A percentile compares a stretch with the other conserved stretches of the same genome.
Conservation (phyloP, 2,888 invertebrate species). For the Drosophila affinis region DNA sequence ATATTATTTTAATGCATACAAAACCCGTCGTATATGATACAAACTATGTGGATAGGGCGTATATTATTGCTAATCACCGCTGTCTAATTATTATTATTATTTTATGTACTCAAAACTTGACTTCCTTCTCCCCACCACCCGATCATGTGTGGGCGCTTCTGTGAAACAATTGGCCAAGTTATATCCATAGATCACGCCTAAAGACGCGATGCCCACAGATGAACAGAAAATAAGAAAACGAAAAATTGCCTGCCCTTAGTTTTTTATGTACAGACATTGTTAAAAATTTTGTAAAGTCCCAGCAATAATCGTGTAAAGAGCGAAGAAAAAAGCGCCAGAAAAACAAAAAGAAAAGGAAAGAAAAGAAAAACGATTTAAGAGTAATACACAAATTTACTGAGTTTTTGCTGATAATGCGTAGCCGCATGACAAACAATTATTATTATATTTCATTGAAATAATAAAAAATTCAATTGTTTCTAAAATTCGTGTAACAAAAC, state of each 20-base stretch:
- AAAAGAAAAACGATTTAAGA: conserved; percentile 37
- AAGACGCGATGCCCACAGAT: conserved; percentile 52
- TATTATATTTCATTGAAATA: conserved; percentile 80
- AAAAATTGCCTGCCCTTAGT: conserved; percentile 60
- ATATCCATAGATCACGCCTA: conserved; percentile 20
- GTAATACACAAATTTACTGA: conserved; percentile 48
- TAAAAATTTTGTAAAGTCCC: conserved; percentile 64
- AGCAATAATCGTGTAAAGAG: neutral
- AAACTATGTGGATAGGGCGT: conserved; percentile 51
- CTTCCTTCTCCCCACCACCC: conserved; percentile 14
- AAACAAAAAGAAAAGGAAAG: conserved; percentile 28
- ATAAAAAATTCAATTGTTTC: conserved; percentile 78
- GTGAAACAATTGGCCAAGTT: conserved; percentile 60
- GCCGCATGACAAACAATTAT: conserved; percentile 74
- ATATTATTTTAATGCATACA: conserved; percentile 41
- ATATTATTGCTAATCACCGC: conserved; percentile 46
- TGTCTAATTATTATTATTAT: conserved; percentile 48
- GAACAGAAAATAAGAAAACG: conserved; percentile 29
- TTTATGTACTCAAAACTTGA: conserved; percentile 51
- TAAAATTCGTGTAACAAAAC: conserved; percentile 79
- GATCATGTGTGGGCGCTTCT: conserved; percentile 30
- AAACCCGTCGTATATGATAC: conserved; percentile 42
- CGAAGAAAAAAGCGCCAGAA: conserved; percentile 16
- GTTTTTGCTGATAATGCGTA: conserved; percentile 70
- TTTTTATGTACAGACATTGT: conserved; percentile 73